Percentiles rank a stretch among this genome's conserved stretches.
phyloP scores from a whole-genome alignment of 2,888 invertebrate species.

The Acrobasis suavella region DNA sequence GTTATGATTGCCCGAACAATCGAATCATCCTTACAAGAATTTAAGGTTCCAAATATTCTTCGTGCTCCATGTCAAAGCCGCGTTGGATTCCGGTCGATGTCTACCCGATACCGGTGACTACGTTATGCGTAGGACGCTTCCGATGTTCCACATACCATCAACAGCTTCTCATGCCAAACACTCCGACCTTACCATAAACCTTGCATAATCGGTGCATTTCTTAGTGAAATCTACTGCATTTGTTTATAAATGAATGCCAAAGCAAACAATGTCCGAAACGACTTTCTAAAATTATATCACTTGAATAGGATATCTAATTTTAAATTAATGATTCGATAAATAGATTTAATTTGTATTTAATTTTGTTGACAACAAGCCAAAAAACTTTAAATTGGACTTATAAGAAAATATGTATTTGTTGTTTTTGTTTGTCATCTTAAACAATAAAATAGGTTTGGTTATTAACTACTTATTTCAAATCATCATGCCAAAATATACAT shows the following conservation, averaged over 20 bases:
- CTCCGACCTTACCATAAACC: conserved; percentile 26
- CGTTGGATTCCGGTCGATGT: conserved; percentile 50
- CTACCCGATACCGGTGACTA: conserved; percentile 30
- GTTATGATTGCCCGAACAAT: not conserved
- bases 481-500: no score
- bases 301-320: not conserved
- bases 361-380: not conserved
- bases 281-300: conserved; percentile 3
- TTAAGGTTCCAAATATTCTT: conserved; percentile 24
- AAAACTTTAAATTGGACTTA: no score
- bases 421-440: no score
- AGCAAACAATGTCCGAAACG: not conserved
- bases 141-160: conserved; percentile 43
- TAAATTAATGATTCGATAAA: not conserved
- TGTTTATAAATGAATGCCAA: conserved; percentile 4
- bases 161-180: conserved; percentile 45
- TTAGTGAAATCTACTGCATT: conserved; percentile 14
- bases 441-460: no score
- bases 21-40: conserved; percentile 5
- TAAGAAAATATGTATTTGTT: no score
- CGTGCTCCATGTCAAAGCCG: conserved; percentile 29
- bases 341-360: not conserved
- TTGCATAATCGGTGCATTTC: conserved; percentile 21
- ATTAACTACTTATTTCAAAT: no score
- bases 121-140: conserved; percentile 54